phyloP scores from a whole-genome alignment of 2,797 vertebrate species.

The Cyclura pinguis region DNA sequence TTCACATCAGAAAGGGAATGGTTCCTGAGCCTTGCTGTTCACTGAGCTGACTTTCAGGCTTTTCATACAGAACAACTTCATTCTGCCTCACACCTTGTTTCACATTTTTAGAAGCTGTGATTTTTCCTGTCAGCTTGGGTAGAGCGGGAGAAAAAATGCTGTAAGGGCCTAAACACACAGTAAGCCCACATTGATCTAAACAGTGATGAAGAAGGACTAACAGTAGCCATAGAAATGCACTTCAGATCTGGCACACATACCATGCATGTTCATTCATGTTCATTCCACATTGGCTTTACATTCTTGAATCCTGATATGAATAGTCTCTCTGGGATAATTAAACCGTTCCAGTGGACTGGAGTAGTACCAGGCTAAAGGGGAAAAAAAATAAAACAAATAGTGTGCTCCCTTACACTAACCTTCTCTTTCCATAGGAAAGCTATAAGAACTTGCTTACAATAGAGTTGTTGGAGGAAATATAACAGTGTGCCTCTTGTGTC shows the following conservation, averaged over 20 bases:
- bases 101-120: background rate
- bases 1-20: background rate
- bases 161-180: no score
- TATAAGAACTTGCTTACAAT: background rate
- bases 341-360: background rate
- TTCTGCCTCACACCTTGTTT: background rate
- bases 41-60: background rate
- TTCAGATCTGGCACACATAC: no score
- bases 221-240: background rate
- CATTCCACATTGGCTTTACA: no score
- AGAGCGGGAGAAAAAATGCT: background rate
- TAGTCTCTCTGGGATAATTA: background rate
- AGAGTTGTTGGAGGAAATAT: background rate
- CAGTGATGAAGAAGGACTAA: background rate
- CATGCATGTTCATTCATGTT: no score
- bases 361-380: background rate
- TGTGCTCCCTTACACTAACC: background rate
- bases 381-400: background rate
- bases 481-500: background rate
- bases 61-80: background rate
- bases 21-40: constrained; percentile 7
- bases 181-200: background rate
- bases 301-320: background rate
- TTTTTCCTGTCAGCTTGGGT: background rate
- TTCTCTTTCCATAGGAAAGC: background rate